Conservation (phyloP, 2,113 vertebrate genomes). For the Sciurus niger region DNA sequence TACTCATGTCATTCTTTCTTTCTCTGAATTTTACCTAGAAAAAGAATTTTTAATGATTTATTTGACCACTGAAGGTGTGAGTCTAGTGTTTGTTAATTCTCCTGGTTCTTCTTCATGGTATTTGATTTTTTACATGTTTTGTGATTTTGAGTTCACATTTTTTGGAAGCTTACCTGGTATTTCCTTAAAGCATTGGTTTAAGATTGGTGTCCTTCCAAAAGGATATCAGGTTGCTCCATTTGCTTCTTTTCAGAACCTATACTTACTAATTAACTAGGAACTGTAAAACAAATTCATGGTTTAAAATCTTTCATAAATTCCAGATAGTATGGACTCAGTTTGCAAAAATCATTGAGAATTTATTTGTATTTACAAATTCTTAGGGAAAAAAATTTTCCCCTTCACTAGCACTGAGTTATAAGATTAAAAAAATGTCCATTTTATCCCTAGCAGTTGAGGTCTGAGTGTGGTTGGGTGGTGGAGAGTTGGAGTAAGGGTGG, state of each 20-base stretch:
- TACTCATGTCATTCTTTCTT: not conserved
- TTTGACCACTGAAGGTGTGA: not conserved
- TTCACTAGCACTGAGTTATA: not conserved
- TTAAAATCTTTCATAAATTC: not conserved
- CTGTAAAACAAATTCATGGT: not conserved
- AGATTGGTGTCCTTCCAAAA: not conserved
- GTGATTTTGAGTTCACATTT: not conserved
- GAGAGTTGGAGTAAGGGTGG: not conserved
- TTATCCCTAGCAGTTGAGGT: not conserved
- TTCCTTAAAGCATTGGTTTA: not conserved
- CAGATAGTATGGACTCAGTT: not conserved
- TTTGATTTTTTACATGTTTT: not conserved
- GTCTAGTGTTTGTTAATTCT: not conserved
- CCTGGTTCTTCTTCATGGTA: not conserved
- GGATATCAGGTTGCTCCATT: not conserved
- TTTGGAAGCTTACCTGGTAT: not conserved
- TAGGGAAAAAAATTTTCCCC: not conserved
- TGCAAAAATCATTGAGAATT: not conserved
- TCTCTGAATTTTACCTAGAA: not conserved
- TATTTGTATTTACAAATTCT: slow-evolving; percentile 18
- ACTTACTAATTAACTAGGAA: not conserved
- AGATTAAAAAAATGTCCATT: not conserved
- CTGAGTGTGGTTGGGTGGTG: not conserved
- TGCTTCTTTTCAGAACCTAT: not conserved
- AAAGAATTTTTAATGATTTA: not conserved